Percentiles rank a stretch among this genome's conserved stretches.
phyloP scores from a whole-genome alignment of 2,113 vertebrate species.

The Apaloderma vittatum region DNA sequence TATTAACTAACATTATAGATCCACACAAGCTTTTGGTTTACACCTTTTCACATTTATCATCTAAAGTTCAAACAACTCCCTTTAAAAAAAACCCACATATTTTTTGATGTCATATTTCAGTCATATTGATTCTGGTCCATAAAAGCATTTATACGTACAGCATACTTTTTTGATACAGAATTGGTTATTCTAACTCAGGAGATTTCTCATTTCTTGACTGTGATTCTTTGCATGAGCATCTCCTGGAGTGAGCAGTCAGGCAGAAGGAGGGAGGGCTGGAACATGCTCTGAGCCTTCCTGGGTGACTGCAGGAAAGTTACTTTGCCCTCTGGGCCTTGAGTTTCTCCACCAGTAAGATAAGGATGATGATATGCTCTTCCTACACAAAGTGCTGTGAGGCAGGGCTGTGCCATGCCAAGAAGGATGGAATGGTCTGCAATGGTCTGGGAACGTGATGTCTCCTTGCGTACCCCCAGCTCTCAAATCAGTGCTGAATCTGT shows the following conservation, averaged over 20 bases:
- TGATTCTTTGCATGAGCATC: neutral
- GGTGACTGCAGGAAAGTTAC: neutral
- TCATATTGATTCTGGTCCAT: neutral
- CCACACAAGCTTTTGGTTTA: neutral
- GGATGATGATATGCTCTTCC: neutral
- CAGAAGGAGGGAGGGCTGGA: neutral
- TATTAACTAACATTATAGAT: neutral
- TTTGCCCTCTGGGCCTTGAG: neutral
- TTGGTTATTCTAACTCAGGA: neutral
- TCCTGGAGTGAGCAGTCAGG: neutral
- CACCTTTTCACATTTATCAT: neutral
- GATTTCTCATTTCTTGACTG: slow-evolving; percentile 1
- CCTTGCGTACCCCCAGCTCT: neutral
- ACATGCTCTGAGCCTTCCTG: neutral
- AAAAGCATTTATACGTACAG: neutral
- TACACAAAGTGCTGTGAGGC: neutral
- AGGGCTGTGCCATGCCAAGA: rapidly evolving
- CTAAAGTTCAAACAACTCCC: neutral
- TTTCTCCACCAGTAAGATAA: neutral
- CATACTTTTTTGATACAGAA: neutral
- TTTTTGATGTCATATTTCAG: neutral
- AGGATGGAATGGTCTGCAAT: rapidly evolving
- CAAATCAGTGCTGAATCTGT: neutral
- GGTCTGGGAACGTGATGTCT: neutral
- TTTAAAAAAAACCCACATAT: neutral